Evolutionary conservation across 1,140 invertebrate genomes (phyloP).

Genomic region (Danaus plexippus): DNA sequence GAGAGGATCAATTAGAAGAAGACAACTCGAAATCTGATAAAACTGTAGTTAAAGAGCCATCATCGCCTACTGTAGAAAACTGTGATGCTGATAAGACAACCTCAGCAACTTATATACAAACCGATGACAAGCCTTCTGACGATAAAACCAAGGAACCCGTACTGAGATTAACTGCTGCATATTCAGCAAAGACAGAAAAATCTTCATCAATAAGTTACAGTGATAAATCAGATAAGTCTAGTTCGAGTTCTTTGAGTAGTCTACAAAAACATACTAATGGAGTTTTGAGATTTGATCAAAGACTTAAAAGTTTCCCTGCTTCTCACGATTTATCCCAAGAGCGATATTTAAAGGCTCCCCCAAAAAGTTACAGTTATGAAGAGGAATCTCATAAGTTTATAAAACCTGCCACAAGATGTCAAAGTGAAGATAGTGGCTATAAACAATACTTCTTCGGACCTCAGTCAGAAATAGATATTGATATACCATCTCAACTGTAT

Average conservation of each 20-base stretch:
- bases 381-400: conserved; percentile 56
- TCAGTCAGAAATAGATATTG: conserved; percentile 64
- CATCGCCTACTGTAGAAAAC: conserved; percentile 22
- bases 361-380: conserved; percentile 70
- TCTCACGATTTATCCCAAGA: conserved; percentile 49
- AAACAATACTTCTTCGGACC: conserved; percentile 55
- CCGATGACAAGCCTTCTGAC: conserved; percentile 19
- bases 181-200: conserved; percentile 50
- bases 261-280: conserved; percentile 61
- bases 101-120: conserved; percentile 15
- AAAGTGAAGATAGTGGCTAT: conserved; percentile 73
- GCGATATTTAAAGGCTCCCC: conserved; percentile 67
- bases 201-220: conserved; percentile 66
- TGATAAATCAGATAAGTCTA: conserved; percentile 71
- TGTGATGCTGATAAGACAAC: conserved; percentile 21
- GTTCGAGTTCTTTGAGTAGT: conserved; percentile 68
- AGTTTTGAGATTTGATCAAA: conserved; percentile 57
- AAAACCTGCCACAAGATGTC: conserved; percentile 65
- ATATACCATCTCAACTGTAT: conserved; percentile 71
- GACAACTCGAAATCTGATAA: conserved; percentile 47
- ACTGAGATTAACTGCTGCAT: conserved; percentile 47
- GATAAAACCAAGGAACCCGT: conserved; percentile 41
- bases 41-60: conserved; percentile 36
- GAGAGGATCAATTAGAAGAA: conserved; percentile 49
- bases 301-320: conserved; percentile 45